A percentile compares a stretch with the other conserved stretches of the same genome.
These are phyloP conservation scores for Tinea trinotella DNA, from an alignment of 2,888 invertebrate genomes.

Conservation along the genomic window DNA sequence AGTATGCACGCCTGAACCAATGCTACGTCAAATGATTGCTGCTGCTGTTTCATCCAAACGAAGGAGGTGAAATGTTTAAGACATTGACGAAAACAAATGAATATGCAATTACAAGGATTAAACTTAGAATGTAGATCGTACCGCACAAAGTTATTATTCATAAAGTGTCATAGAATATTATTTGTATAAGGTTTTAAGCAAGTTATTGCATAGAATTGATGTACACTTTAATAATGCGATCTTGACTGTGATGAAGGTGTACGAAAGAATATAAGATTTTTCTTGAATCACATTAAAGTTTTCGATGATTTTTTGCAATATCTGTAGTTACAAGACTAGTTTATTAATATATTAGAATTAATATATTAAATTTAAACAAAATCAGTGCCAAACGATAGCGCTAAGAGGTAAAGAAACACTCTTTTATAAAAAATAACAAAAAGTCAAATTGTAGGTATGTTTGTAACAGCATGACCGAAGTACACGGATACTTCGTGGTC, in stretches of 20 bases:
- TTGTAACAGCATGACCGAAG: not conserved
- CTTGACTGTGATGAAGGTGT: constrained; percentile 62
- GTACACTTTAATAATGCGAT: constrained; percentile 27
- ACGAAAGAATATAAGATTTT: not conserved
- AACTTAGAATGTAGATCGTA: constrained; percentile 33
- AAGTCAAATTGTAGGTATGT: constrained; percentile 13
- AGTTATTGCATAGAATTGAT: constrained; percentile 47
- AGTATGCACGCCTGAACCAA: constrained; percentile 90
- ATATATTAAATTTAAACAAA: constrained; percentile 36
- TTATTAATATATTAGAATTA: constrained; percentile 36
- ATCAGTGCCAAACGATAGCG: constrained; percentile 69
- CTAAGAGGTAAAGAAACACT: constrained; percentile 58
- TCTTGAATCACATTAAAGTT: constrained; percentile 1
- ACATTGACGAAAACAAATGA: constrained; percentile 34
- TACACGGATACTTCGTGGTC: constrained; percentile 61
- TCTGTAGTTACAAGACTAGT: constrained; percentile 35
- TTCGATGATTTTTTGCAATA: constrained; percentile 16
- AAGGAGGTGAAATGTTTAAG: constrained; percentile 75
- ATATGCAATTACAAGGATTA: constrained; percentile 43
- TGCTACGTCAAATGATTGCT: constrained; percentile 91
- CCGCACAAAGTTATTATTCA: constrained; percentile 3
- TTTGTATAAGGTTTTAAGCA: not conserved
- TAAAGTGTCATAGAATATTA: constrained; percentile 4
- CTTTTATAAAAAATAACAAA: constrained; percentile 2
- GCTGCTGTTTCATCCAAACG: constrained; percentile 82